Evolutionary conservation across 2,797 vertebrate species (phyloP).

Genomic region (Typhlichthys subterraneus): DNA sequence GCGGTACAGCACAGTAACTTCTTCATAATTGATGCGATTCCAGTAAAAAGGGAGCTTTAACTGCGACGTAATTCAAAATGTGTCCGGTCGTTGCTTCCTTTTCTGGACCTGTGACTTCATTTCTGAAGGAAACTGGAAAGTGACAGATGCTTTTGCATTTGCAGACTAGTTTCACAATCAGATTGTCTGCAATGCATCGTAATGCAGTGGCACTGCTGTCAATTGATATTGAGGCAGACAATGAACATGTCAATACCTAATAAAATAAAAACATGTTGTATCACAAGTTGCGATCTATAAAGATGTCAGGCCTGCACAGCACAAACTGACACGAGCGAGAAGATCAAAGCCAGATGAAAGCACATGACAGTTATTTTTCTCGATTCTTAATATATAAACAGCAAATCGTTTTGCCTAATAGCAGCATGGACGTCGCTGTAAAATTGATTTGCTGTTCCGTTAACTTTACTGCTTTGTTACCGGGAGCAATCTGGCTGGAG

Average conservation of each 20-base stretch:
- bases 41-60: constrained; percentile 42
- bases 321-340: constrained; percentile 17
- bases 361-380: constrained; percentile 17
- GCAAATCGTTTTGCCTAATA: constrained; percentile 61
- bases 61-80: constrained; percentile 24
- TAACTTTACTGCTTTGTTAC: constrained; percentile 82
- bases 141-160: constrained; percentile 7
- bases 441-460: constrained; percentile 74
- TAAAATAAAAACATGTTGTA: constrained; percentile 13
- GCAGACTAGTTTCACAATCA: constrained; percentile 21
- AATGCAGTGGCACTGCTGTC: constrained; percentile 3
- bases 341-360: constrained; percentile 37
- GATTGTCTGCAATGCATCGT: constrained; percentile 15
- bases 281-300: constrained; percentile 12
- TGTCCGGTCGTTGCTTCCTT: constrained; percentile 16
- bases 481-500: constrained; percentile 77
- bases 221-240: constrained; percentile 9
- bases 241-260: constrained; percentile 32
- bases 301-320: constrained; percentile 18
- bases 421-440: constrained; percentile 65
- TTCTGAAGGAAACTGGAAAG: constrained; percentile 4
- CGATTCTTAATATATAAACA: constrained; percentile 19
- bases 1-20: constrained; percentile 46
- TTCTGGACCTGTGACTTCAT: constrained; percentile 12
- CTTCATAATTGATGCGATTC: constrained; percentile 51